Conservation (phyloP, 2,888 invertebrate species). For the Diplazon laetatorius region DNA sequence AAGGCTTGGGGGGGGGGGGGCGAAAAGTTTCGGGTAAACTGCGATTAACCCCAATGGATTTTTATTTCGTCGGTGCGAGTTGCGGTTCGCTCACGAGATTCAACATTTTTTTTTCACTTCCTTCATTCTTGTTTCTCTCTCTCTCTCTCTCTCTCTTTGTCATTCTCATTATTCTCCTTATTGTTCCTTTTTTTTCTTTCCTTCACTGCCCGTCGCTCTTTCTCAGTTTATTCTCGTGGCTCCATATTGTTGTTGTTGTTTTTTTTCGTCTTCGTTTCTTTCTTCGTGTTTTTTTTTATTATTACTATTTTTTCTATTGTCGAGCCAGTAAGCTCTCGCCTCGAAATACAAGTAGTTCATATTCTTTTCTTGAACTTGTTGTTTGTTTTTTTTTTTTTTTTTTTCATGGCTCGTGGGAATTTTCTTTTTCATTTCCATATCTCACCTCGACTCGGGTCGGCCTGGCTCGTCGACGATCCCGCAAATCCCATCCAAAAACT, state of each 20-base stretch:
- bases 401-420: constrained; percentile 16
- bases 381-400: too few relatives aligned
- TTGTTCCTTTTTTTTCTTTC: constrained; percentile 18
- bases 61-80: constrained; percentile 56
- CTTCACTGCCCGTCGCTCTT: neutral
- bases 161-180: neutral
- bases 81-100: constrained; percentile 47
- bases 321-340: constrained; percentile 29
- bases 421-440: constrained; percentile 16
- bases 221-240: constrained; percentile 21
- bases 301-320: constrained; percentile 4
- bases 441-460: neutral
- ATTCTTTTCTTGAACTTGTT: constrained; percentile 31
- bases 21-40: constrained; percentile 65
- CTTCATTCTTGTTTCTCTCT: constrained; percentile 6
- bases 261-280: too few relatives aligned
- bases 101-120: constrained; percentile 44
- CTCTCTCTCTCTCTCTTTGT: constrained; percentile 1
- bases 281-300: too few relatives aligned
- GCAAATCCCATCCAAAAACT: constrained; percentile 1
- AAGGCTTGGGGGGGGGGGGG: neutral
- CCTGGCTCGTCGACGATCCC: neutral
- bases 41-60: constrained; percentile 72
- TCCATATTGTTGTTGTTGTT: too few relatives aligned
- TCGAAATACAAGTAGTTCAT: constrained; percentile 9